Base-by-base conservation (phyloP, 2,113 vertebrate genomes). In the Peromyscus maniculatus region DNA sequence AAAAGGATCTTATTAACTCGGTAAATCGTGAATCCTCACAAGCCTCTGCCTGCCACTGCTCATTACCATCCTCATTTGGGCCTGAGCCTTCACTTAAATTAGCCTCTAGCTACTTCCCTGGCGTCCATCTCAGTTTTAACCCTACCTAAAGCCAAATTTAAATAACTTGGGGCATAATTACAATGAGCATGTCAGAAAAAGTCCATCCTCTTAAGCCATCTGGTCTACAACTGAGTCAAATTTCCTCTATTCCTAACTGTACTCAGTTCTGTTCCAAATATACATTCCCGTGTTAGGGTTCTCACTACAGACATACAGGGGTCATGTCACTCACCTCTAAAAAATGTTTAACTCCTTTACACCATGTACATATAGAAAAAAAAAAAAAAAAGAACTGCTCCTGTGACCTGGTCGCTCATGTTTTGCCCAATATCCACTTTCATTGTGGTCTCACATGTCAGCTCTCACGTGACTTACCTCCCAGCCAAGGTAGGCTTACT, bases 1-100 rank as follows among this genome's bases (percentile, higher is more conserved):
- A 88, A 90, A 21, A 28, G 77, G 77, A 82, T 55, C 21, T 24
- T 26, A 72, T 52, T 79, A 72, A 66, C 78, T 95, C 28, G 69
- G 28, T 86, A 89, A 62, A 94, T 46, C 17, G 55, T 67, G 24
- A 3, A 7, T 72, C 49, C 72, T 33, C 31, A 46, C n/a, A 15
- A 86, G 71, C 17, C 55, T 78, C 59, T 72, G 64, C 39, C 43
- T 91, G 43, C 52, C 52, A 57, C 6, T 78, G 43, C 46, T 79
- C 59, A n/a, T 80, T 90, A 52, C 62, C 39, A 31, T 82, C 22
- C 36, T 92, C 66, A 83, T 75, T 84, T 87, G 55, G 66, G 57
- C 91, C 82, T 78, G 22, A 9, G 24, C 17, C 78, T 95, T 92
- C 79, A 52, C 39, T 77, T 78, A 84, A 92, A 74, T 75, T 66